Evolutionary conservation across 2,888 invertebrate genomes (phyloP).

Genomic region (Parnassius glacialis): DNA sequence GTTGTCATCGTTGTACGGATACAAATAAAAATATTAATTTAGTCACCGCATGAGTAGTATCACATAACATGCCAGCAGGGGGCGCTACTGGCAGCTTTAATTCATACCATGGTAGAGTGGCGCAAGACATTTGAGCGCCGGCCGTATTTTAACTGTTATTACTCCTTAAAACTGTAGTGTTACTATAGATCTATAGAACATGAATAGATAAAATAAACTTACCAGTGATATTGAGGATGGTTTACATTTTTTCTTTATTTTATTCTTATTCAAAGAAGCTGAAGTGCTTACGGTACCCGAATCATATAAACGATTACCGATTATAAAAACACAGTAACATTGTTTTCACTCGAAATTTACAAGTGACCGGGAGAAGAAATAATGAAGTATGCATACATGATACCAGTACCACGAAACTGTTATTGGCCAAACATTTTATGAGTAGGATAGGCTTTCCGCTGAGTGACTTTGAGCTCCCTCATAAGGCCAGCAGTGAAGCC

Average conservation of each 20-base stretch:
- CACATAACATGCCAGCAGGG: slow-evolving; percentile 67
- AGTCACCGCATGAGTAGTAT: slow-evolving; percentile 67
- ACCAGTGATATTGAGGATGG: slow-evolving; percentile 43
- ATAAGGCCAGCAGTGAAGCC: too few relatives aligned
- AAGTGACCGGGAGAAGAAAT: too few relatives aligned
- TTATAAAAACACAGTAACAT: too few relatives aligned
- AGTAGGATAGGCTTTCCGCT: too few relatives aligned
- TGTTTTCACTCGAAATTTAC: too few relatives aligned
- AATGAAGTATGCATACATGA: too few relatives aligned
- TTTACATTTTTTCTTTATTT: slow-evolving; percentile 42
- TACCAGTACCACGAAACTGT: too few relatives aligned
- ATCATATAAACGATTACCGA: too few relatives aligned
- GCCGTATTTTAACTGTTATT: slow-evolving; percentile 61
- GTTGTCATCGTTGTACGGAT: slow-evolving; percentile 40
- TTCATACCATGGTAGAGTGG: slow-evolving; percentile 45
- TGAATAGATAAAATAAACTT: slow-evolving; percentile 58
- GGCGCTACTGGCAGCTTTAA: slow-evolving; percentile 69
- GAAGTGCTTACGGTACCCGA: too few relatives aligned
- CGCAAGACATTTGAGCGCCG: slow-evolving; percentile 42
- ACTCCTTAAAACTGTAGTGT: slow-evolving; percentile 66
- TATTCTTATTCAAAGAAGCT: too few relatives aligned
- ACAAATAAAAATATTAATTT: slow-evolving; percentile 48
- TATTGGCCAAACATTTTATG: too few relatives aligned
- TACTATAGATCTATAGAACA: slow-evolving; percentile 50
- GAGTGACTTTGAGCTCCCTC: too few relatives aligned